Conservation (phyloP, 2,797 vertebrate genomes). For the Intellagama lesueurii region DNA sequence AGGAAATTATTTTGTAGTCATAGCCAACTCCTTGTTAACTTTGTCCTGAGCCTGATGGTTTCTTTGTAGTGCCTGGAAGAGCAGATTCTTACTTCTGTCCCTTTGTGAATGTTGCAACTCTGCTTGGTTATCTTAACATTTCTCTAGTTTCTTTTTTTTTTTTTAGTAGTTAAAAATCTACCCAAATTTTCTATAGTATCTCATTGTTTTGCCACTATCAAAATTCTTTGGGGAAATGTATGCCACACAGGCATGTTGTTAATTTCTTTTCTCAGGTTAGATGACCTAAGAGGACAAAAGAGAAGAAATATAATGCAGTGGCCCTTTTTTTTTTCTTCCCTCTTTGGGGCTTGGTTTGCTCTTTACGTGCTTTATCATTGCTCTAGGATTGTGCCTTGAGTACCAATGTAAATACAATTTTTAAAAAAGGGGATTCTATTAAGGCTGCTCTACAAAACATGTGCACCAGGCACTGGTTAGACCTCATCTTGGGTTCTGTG, state of each 20-base stretch:
- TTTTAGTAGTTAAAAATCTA: constrained; percentile 48
- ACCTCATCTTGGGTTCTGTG: no score
- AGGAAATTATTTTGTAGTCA: constrained; percentile 74
- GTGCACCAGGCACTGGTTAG: background rate
- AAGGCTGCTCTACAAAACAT: background rate
- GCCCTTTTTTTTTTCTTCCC: constrained; percentile 55
- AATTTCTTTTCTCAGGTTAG: constrained; percentile 52
- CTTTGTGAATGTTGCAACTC: constrained; percentile 70
- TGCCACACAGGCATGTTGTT: constrained; percentile 56
- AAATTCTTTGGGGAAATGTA: constrained; percentile 60
- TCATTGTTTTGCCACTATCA: constrained; percentile 63
- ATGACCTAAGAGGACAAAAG: constrained; percentile 55
- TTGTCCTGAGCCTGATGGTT: constrained; percentile 72
- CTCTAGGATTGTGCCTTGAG: background rate
- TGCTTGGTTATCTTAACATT: constrained; percentile 59
- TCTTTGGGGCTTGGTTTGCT: constrained; percentile 8
- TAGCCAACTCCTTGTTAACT: constrained; percentile 73
- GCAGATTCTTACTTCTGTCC: constrained; percentile 63
- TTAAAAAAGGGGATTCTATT: background rate
- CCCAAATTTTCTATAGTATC: constrained; percentile 65
- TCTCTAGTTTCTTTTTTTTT: constrained; percentile 24
- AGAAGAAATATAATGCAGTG: constrained; percentile 58
- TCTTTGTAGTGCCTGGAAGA: constrained; percentile 74
- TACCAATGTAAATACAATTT: background rate
- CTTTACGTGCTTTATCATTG: background rate